phyloP scores from a whole-genome alignment of 2,113 vertebrate species.

The Aythya baeri region DNA sequence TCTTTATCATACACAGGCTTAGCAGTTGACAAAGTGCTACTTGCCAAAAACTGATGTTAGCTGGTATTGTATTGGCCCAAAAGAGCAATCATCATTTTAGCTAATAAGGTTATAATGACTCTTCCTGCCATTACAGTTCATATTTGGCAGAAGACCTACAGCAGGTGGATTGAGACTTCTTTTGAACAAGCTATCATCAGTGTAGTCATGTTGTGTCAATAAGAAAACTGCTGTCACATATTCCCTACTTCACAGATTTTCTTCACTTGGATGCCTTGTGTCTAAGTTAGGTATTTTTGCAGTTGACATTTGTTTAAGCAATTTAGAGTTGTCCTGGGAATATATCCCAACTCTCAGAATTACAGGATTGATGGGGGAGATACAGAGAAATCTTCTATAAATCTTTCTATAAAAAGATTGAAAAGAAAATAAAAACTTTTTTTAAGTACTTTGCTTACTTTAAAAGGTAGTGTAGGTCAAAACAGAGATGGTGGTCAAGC shows the following conservation, averaged over 20 bases:
- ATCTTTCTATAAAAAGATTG: background rate
- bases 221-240: constrained; percentile 19
- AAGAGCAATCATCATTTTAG: constrained; percentile 32
- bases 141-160: constrained; percentile 35
- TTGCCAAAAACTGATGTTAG: constrained; percentile 38
- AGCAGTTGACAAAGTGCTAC: background rate
- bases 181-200: constrained; percentile 15
- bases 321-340: background rate
- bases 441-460: background rate
- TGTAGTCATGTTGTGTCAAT: background rate
- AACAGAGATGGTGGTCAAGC: background rate
- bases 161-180: constrained; percentile 8
- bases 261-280: background rate
- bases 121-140: constrained; percentile 33
- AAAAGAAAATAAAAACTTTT: background rate
- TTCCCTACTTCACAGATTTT: background rate
- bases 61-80: background rate
- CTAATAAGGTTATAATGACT: constrained; percentile 55
- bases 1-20: background rate
- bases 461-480: background rate
- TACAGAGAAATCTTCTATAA: background rate
- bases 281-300: background rate
- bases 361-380: background rate
- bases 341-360: background rate
- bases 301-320: constrained; percentile 14